A percentile compares a stretch with the other conserved stretches of the same genome.
These are phyloP conservation scores for Hypomesus transpacificus DNA, from an alignment of 2,113 vertebrate genomes.

Conservation along the genomic window DNA sequence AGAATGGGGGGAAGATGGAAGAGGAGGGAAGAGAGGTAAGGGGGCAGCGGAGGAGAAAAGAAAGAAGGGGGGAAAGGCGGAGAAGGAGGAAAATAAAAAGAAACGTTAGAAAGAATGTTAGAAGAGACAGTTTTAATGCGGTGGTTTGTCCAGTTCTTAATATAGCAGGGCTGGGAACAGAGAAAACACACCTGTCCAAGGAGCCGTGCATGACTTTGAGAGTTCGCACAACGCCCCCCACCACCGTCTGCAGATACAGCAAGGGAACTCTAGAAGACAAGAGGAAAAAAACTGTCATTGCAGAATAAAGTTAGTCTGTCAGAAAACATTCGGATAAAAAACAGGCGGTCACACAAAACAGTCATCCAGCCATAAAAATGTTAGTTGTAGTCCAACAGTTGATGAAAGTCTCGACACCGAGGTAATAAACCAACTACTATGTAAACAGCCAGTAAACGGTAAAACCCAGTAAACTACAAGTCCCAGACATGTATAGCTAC, in stretches of 20 bases:
- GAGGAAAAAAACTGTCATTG: conserved; percentile 19
- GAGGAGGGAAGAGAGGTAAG: not conserved
- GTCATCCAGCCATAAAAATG: too few relatives aligned
- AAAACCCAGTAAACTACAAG: too few relatives aligned
- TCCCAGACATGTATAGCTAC: conserved; percentile 57
- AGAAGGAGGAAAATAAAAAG: not conserved
- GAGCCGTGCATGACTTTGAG: conserved; percentile 89
- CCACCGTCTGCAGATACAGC: conserved; percentile 82
- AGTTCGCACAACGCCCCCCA: conserved; percentile 79
- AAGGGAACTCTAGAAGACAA: conserved; percentile 81
- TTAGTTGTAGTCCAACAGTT: too few relatives aligned
- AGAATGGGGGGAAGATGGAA: not conserved
- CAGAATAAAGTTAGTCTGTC: not conserved
- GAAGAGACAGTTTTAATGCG: too few relatives aligned
- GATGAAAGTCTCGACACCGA: too few relatives aligned
- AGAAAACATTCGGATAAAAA: not conserved
- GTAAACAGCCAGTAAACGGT: too few relatives aligned
- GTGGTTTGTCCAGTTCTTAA: too few relatives aligned
- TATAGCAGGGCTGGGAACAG: too few relatives aligned
- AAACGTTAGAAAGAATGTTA: conserved; percentile 8
- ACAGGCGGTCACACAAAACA: too few relatives aligned
- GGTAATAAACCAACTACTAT: too few relatives aligned
- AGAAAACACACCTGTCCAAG: conserved; percentile 79
- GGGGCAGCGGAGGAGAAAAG: not conserved
- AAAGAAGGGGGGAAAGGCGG: not conserved